Evolutionary conservation across 2,888 invertebrate species (phyloP).

Genomic region (Antheraea yamamai): DNA sequence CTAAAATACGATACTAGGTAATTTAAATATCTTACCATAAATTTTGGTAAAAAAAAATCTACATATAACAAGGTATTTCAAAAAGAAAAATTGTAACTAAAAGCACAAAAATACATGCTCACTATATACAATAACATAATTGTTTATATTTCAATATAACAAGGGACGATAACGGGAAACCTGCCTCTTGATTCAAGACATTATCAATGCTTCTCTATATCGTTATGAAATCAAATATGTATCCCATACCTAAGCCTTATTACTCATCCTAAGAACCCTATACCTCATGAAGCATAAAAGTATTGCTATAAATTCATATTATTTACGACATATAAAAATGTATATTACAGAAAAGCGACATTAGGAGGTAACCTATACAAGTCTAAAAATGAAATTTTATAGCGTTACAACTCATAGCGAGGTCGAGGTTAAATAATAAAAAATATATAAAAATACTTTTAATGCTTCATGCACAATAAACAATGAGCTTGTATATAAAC

Average conservation of each 20-base stretch:
- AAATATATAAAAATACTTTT: constrained; percentile 66
- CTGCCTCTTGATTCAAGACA: constrained; percentile 59
- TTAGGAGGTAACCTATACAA: constrained; percentile 64
- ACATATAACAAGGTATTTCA: constrained; percentile 30
- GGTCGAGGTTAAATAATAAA: constrained; percentile 30
- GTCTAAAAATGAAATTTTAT: constrained; percentile 65
- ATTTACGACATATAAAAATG: constrained; percentile 64
- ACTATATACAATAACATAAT: constrained; percentile 45
- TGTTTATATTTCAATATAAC: background rate
- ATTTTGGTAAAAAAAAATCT: constrained; percentile 11
- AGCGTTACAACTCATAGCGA: constrained; percentile 46
- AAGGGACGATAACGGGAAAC: constrained; percentile 54
- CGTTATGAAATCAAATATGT: constrained; percentile 61
- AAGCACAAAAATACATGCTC: constrained; percentile 17
- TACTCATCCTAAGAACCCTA: constrained; percentile 72
- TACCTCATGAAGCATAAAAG: constrained; percentile 80
- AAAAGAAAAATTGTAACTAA: constrained; percentile 35
- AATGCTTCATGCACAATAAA: constrained; percentile 73
- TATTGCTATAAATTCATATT: constrained; percentile 68
- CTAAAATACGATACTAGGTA: constrained; percentile 16
- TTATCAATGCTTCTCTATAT: constrained; percentile 53
- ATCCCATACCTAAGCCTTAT: constrained; percentile 72
- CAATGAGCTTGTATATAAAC: constrained; percentile 61
- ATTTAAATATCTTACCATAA: constrained; percentile 7
- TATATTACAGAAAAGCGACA: constrained; percentile 67